Base-by-base conservation (phyloP, 2,888 invertebrate genomes). In the Drosophila barbarae region DNA sequence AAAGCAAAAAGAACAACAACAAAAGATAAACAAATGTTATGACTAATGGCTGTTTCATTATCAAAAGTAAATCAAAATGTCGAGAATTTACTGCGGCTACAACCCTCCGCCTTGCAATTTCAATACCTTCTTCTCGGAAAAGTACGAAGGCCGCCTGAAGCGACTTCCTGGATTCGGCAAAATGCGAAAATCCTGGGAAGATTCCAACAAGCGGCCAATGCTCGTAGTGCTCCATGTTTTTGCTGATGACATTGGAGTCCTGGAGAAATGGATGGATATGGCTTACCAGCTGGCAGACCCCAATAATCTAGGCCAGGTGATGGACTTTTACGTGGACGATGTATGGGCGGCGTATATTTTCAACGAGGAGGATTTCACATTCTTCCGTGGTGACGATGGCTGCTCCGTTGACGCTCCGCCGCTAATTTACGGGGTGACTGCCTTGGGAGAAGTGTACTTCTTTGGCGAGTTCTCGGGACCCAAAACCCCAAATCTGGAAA, bases 171-270 rank as follows among this genome's bases (percentile, higher is more conserved):
- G 30, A 5, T 30, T 23, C 10, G 41, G 34, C 0, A 41, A 42
- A 15, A 28, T 49, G 38, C 23, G 23, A 26, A 8, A 4, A 7
- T 32, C 44, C 13, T 59, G 59, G 44, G 59, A 46, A 18, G 59
- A 46, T n/a, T 12, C 36, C 59, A 32, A 51, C 7, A 55, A 58
- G 30, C 26, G 57, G 4, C 44, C 73, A 15, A 56, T 46, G 21
- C 30, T 75, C 9, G 57, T 73, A 28, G 42, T 73, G 35, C 52
- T 76, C n/a, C 73, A 76, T 55, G 38, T 76, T 15, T 73, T 73
- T 18, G 51, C 54, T 18, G 51, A 64, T 26, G 49, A 64, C 10
- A 10, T 42, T 8, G 51, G 23, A 9, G 28, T 7, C 15, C 34
- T 73, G 35, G 28, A 23, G 12, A 55, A 50, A 13, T 73, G 69